Conservation (phyloP, 2,113 vertebrate species). For the Pleuronectes platessa region DNA sequence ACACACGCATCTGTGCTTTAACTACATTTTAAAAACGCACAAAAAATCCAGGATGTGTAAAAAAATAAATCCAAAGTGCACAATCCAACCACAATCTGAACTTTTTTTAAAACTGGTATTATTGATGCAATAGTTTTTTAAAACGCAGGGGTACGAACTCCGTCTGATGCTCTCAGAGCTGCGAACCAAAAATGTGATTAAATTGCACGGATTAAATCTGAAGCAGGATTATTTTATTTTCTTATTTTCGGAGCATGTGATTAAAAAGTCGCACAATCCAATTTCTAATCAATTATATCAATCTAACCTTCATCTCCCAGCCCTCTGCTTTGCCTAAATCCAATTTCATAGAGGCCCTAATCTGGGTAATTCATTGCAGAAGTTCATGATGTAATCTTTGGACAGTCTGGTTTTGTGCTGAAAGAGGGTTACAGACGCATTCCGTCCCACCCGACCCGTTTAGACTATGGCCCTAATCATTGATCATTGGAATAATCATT, state of each 20-base stretch:
- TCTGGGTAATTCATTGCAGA: constrained; percentile 81
- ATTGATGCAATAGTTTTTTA: constrained; percentile 23
- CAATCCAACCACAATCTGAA: not conserved
- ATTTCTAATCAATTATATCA: constrained; percentile 78
- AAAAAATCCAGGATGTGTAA: not conserved
- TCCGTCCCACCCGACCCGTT: constrained; percentile 68
- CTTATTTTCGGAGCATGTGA: constrained; percentile 45
- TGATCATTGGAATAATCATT: constrained; percentile 52
- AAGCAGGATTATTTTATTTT: constrained; percentile 10
- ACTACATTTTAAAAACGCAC: not conserved
- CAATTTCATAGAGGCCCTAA: constrained; percentile 79
- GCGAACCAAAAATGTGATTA: constrained; percentile 28
- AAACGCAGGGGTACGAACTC: constrained; percentile 25
- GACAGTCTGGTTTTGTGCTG: constrained; percentile 70
- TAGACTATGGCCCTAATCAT: constrained; percentile 59
- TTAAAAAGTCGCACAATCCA: constrained; percentile 76
- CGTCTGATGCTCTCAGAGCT: constrained; percentile 26
- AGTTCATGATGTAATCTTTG: constrained; percentile 80
- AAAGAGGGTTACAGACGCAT: constrained; percentile 63
- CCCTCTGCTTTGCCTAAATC: constrained; percentile 72
- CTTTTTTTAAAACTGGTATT: not conserved
- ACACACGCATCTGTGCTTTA: constrained; percentile 13
- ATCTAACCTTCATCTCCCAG: constrained; percentile 76
- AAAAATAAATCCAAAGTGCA: constrained; percentile 5
- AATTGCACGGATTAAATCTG: constrained; percentile 54